Evolutionary conservation across 1,140 invertebrate species (phyloP).

Genomic region (Wasmannia auropunctata): DNA sequence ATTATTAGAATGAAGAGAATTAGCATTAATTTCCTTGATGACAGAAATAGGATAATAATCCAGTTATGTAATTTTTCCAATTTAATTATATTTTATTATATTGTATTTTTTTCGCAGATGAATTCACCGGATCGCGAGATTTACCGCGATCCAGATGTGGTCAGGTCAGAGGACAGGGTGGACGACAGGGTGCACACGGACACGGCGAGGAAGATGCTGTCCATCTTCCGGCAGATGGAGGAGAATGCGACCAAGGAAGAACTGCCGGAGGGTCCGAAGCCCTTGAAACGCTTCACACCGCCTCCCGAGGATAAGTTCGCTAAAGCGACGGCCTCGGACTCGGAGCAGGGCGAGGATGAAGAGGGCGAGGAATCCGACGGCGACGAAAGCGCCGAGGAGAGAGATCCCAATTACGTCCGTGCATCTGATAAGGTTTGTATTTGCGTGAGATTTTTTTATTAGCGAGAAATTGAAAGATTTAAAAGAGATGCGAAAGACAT

Average conservation of each 20-base stretch:
- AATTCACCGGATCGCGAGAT: slow-evolving; percentile 91
- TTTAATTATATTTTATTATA: not conserved
- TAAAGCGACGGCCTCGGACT: slow-evolving; percentile 85
- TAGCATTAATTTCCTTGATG: not conserved
- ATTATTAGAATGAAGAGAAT: not conserved
- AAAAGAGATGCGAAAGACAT: not conserved
- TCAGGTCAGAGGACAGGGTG: slow-evolving; percentile 87
- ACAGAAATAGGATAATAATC: not conserved
- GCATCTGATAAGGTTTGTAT: slow-evolving; percentile 85
- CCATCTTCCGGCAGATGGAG: slow-evolving; percentile 95
- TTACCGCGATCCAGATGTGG: slow-evolving; percentile 91
- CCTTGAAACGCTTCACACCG: slow-evolving; percentile 94
- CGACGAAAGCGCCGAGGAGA: slow-evolving; percentile 87
- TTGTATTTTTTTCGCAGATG: slow-evolving; percentile 77
- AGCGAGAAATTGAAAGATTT: not conserved
- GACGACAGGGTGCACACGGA: slow-evolving; percentile 87
- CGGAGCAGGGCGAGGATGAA: slow-evolving; percentile 87
- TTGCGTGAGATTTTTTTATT: not conserved
- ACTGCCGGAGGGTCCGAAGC: slow-evolving; percentile 89
- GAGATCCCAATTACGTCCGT: slow-evolving; percentile 87
- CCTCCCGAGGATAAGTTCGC: slow-evolving; percentile 90
- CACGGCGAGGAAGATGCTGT: slow-evolving; percentile 93
- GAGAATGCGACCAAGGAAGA: slow-evolving; percentile 88
- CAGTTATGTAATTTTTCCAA: not conserved
- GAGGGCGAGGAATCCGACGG: slow-evolving; percentile 86